Percentiles rank a stretch among this genome's conserved stretches.
phyloP scores from a whole-genome alignment of 2,113 vertebrate species.

The Sylvilagus bachmani region DNA sequence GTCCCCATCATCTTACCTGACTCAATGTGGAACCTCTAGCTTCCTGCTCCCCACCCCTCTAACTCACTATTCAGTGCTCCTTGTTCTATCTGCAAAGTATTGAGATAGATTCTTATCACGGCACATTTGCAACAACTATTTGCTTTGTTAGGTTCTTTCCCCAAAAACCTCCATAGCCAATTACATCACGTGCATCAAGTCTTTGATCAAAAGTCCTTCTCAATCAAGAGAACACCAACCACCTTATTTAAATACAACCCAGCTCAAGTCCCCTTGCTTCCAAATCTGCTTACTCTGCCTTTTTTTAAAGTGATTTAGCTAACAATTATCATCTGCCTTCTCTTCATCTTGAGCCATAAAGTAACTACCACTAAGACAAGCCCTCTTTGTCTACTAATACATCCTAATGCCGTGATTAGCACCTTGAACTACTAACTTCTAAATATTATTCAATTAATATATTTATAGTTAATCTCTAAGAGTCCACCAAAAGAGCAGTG shows the following conservation, averaged over 20 bases:
- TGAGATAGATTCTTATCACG: not conserved
- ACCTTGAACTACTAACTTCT: not conserved
- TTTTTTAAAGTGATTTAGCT: not conserved
- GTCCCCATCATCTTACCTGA: conserved; percentile 6
- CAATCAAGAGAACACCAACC: not conserved
- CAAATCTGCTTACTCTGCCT: not conserved
- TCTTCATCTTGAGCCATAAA: not conserved
- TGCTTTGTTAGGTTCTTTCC: conserved; percentile 18
- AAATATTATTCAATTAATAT: conserved; percentile 9
- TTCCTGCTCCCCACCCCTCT: not conserved
- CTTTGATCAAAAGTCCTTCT: conserved; percentile 43
- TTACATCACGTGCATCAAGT: not conserved
- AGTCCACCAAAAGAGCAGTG: conserved; percentile 4
- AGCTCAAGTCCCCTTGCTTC: not conserved
- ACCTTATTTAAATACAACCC: conserved; percentile 37
- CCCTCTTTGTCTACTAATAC: not conserved
- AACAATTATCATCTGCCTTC: not conserved
- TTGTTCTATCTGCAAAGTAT: not conserved
- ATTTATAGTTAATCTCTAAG: not conserved
- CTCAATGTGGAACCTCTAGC: not conserved
- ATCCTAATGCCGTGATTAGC: not conserved
- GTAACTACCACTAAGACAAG: not conserved
- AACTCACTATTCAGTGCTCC: not conserved
- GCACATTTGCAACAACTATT: conserved; percentile 8
- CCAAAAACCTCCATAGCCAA: not conserved